Evolutionary conservation across 2,888 invertebrate genomes (phyloP), one percentile per base, ranked within the genome.

Genomic region (Anarsia innoxiella): DNA sequence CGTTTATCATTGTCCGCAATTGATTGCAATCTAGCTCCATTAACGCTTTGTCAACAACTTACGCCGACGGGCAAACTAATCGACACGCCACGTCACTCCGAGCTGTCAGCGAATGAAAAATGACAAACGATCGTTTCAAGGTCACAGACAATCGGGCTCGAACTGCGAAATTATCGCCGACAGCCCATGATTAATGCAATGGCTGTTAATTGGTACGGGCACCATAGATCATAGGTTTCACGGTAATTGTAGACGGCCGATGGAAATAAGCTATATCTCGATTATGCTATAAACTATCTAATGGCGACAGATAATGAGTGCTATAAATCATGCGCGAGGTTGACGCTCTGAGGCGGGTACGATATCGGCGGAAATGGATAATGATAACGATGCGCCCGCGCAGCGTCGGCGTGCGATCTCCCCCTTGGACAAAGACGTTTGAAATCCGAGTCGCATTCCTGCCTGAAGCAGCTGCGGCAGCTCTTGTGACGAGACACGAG

Each of bases 281-380:
- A 62, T 64, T 56, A 59, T 44, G 51, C 51, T 51, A 55, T 56
- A 53, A 55, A 61, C 55, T 61, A 62, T 63, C 66, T 64, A 59
- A 58, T 59, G 47, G 53, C 47, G 49, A 53, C 43, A 46, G 51
- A 56, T 72, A 70, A 69, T 70, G 58, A 65, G 56, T 12, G 40
- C 46, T 30, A 56, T 73, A 66, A 68, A 72, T 74, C 66, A 67
- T 60, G 40, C 40, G 45, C 37, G 51, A 53, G 56, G 56, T 31
- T 64, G 61, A 61, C 57, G 57, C 54, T 42, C 51, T 46, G 47
- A 48, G 49, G 49, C 44, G 42, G 42, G 53, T 53, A 53, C 47
- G 60, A 60, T 69, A 66, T 59, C 63, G 62, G 46, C 63, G 70
- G 74, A 75, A 71, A 65, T 71, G 66, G 61, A 65, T 66, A 66